phyloP scores from a whole-genome alignment of 2,797 vertebrate species.

The Coilia nasus region DNA sequence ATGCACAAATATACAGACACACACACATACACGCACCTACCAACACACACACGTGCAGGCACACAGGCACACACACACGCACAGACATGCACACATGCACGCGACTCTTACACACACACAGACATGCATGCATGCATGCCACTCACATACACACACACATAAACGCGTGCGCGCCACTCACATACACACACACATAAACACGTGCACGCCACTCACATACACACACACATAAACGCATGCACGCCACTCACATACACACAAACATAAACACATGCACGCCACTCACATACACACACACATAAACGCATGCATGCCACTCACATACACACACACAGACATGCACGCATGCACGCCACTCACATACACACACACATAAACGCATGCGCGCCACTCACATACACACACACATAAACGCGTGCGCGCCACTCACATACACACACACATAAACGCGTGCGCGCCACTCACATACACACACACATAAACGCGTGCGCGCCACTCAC shows the following conservation, averaged over 20 bases:
- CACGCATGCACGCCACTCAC: not conserved
- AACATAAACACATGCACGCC: not conserved
- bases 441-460: not conserved
- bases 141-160: not conserved
- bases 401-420: not conserved
- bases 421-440: not conserved
- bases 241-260: not conserved
- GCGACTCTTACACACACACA: too few relatives aligned
- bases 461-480: too few relatives aligned
- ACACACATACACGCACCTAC: not conserved
- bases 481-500: too few relatives aligned
- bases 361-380: not conserved
- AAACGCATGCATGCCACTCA: not conserved
- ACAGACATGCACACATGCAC: slow-evolving; percentile 1
- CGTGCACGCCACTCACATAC: too few relatives aligned
- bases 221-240: not conserved
- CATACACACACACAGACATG: not conserved
- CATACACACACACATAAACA: not conserved
- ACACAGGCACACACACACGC: not conserved
- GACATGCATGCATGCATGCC: too few relatives aligned
- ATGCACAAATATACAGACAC: not conserved
- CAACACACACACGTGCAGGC: not conserved
- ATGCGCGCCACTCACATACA: not conserved
- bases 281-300: not conserved
- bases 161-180: too few relatives aligned